A percentile compares a stretch with the other conserved stretches of the same genome.
Evolutionary conservation across 2,888 invertebrate species (phyloP).

Genomic region (Caenorhabditis parvicauda): DNA sequence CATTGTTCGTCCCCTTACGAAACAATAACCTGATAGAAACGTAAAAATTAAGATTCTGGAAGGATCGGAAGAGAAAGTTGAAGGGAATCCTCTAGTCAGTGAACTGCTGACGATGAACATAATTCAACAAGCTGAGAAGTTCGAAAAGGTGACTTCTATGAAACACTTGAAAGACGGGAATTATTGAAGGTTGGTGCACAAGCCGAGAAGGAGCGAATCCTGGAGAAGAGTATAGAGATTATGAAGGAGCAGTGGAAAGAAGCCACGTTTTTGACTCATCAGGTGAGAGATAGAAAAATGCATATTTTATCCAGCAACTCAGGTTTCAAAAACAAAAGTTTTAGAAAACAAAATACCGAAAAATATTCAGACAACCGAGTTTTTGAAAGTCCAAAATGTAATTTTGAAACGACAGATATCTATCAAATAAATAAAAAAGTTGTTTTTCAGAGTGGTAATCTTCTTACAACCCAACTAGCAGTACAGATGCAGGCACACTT

Average conservation of each 20-base stretch:
- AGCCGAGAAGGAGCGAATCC: slow-evolving; percentile 28
- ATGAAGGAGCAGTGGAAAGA: slow-evolving; percentile 30
- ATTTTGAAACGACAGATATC: too few relatives aligned
- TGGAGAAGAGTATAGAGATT: slow-evolving; percentile 20
- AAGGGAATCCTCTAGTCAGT: slow-evolving; percentile 38
- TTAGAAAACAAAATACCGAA: background rate
- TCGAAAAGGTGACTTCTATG: slow-evolving; percentile 16
- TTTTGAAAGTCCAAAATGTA: too few relatives aligned
- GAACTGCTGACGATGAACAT: slow-evolving; percentile 40
- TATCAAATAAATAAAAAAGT: too few relatives aligned
- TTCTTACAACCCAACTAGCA: slow-evolving; percentile 25
- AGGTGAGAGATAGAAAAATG: slow-evolving; percentile 1
- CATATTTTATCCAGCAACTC: too few relatives aligned
- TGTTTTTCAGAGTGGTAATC: slow-evolving; percentile 13
- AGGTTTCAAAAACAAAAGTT: too few relatives aligned
- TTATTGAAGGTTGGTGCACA: slow-evolving; percentile 22
- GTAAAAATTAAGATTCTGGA: slow-evolving; percentile 18
- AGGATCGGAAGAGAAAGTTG: slow-evolving; percentile 25
- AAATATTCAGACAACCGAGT: too few relatives aligned
- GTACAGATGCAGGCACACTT: slow-evolving; percentile 35
- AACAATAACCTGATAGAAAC: too few relatives aligned
- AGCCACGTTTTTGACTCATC: slow-evolving; percentile 26
- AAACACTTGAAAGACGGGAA: slow-evolving; percentile 10
- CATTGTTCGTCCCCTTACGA: too few relatives aligned
- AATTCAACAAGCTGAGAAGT: slow-evolving; percentile 34